Conservation (phyloP, 2,888 invertebrate genomes). For the Cheilosia vulpina region DNA sequence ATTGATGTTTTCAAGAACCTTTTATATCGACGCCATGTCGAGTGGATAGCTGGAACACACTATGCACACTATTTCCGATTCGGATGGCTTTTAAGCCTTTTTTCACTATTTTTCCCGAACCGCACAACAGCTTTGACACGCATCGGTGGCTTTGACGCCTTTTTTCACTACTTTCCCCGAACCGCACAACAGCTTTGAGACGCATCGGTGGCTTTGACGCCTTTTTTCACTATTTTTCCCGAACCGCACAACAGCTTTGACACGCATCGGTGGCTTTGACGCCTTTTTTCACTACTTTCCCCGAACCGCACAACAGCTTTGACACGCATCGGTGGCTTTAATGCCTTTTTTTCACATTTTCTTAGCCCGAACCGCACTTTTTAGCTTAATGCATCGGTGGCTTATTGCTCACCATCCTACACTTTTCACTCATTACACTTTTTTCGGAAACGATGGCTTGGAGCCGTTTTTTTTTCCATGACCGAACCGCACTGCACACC, state of each 20-base stretch:
- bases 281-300: neutral
- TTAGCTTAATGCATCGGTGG: neutral
- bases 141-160: no score
- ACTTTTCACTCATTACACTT: neutral
- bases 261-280: neutral
- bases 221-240: no score
- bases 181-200: no score
- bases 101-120: no score
- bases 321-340: neutral
- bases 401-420: neutral
- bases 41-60: neutral
- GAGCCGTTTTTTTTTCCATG: neutral
- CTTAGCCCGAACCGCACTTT: neutral
- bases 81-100: neutral
- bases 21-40: no score
- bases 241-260: no score
- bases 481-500: neutral
- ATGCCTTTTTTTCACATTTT: neutral
- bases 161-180: no score
- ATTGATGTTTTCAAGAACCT: no score
- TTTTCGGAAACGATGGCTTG: neutral
- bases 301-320: neutral
- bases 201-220: no score
- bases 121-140: no score
- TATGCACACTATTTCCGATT: neutral